These are phyloP conservation scores for Rhynchonema sp. DNA, from an alignment of 2,888 invertebrate genomes.

Conservation along the genomic window DNA sequence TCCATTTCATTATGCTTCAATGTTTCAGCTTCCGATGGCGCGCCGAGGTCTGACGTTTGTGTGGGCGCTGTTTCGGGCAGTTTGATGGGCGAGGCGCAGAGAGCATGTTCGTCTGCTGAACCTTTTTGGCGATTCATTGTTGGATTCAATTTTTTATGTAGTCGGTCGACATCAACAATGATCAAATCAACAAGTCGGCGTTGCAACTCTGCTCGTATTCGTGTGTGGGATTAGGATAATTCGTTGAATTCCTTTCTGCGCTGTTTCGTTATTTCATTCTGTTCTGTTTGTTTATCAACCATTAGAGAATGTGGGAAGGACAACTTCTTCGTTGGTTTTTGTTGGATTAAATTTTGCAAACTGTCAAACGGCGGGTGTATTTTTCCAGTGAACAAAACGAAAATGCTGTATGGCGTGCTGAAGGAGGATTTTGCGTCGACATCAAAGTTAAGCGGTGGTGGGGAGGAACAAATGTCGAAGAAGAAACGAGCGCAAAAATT, in stretches of 20 bases:
- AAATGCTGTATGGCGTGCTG: neutral
- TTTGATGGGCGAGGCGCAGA: neutral
- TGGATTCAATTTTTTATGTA: no score
- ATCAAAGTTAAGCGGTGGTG: constrained; percentile 43
- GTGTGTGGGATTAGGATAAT: no score
- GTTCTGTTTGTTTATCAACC: no score
- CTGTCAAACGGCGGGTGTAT: neutral
- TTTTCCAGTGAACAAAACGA: neutral
- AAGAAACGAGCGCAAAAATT: constrained; percentile 34
- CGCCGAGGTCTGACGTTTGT: neutral
- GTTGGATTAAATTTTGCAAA: neutral
- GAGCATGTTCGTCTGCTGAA: neutral
- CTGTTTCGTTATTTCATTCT: no score
- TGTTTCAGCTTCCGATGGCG: neutral
- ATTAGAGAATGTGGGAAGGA: no score
- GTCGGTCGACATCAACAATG: no score
- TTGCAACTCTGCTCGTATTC: no score
- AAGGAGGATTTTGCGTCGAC: neutral
- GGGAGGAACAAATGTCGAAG: constrained; percentile 93
- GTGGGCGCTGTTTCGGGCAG: neutral
- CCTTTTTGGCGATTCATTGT: no score
- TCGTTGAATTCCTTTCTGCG: no score
- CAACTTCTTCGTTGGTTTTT: no score
- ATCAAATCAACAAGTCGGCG: no score
- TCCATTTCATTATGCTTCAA: neutral